Evolutionary conservation across 2,113 vertebrate genomes (phyloP).

Genomic region (Eleginops maclovinus): DNA sequence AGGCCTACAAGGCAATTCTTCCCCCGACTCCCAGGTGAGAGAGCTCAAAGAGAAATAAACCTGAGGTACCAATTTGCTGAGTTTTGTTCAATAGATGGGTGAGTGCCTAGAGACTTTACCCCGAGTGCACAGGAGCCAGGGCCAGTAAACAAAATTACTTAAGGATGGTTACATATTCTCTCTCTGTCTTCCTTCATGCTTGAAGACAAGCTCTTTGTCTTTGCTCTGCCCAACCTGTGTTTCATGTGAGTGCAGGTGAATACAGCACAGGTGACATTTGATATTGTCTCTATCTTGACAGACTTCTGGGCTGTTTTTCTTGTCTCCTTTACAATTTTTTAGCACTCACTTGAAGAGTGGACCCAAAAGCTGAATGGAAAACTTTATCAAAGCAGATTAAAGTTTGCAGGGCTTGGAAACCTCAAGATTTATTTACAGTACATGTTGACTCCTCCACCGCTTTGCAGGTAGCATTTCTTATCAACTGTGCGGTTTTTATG

Average conservation of each 20-base stretch:
- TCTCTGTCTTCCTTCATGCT: constrained; percentile 70
- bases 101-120: constrained; percentile 75
- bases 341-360: constrained; percentile 23
- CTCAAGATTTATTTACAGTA: constrained; percentile 45
- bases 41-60: constrained; percentile 85
- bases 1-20: constrained; percentile 88
- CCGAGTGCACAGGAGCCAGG: constrained; percentile 63
- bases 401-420: constrained; percentile 50
- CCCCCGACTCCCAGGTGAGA: constrained; percentile 85
- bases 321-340: constrained; percentile 47
- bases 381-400: constrained; percentile 71
- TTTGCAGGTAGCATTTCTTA: constrained; percentile 47
- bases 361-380: constrained; percentile 52
- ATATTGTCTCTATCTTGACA: constrained; percentile 60
- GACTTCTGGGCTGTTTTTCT: constrained; percentile 46
- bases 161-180: constrained; percentile 77
- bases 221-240: constrained; percentile 63
- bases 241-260: constrained; percentile 62
- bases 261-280: constrained; percentile 47
- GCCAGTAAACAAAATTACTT: constrained; percentile 82
- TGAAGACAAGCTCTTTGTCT: constrained; percentile 77
- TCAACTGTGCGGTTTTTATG: constrained; percentile 46
- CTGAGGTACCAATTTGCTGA: constrained; percentile 90
- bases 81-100: constrained; percentile 87
- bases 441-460: constrained; percentile 28